These are phyloP conservation scores for Caenorhabditis uteleia DNA, from an alignment of 2,888 invertebrate species.

Conservation along the genomic window DNA sequence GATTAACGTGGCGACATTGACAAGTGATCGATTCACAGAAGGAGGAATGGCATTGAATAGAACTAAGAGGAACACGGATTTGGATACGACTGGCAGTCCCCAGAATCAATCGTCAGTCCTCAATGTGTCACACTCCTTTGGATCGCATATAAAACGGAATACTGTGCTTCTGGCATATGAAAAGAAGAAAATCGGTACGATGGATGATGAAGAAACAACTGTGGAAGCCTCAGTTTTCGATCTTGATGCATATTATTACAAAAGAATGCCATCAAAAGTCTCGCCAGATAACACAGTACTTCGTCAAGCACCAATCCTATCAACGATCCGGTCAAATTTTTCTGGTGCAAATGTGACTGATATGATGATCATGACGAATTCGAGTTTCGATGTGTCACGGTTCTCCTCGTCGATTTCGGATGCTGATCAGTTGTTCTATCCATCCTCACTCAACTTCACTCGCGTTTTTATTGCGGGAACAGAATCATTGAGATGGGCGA, in stretches of 20 bases:
- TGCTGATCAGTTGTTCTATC: slow-evolving; percentile 36
- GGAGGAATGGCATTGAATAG: neutral
- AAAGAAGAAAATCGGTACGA: neutral
- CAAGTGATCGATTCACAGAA: neutral
- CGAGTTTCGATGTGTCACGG: slow-evolving; percentile 3
- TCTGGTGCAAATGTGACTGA: slow-evolving; percentile 4
- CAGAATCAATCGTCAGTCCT: slow-evolving; percentile 5
- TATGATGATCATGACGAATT: slow-evolving; percentile 13
- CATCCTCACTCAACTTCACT: slow-evolving; percentile 19
- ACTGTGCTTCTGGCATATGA: slow-evolving; percentile 15
- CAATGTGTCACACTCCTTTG: slow-evolving; percentile 15
- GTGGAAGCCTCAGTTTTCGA: slow-evolving; percentile 29
- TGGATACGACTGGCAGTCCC: neutral
- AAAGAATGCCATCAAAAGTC: slow-evolving; percentile 19
- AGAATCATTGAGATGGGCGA: slow-evolving; percentile 3
- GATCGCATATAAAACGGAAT: slow-evolving; percentile 13
- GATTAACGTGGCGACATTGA: slow-evolving; percentile 6
- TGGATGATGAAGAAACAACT: neutral
- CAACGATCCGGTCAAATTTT: slow-evolving; percentile 17
- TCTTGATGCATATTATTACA: slow-evolving; percentile 37
- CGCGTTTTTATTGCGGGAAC: slow-evolving; percentile 17
- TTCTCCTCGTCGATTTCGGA: slow-evolving; percentile 24
- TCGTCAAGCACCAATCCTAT: slow-evolving; percentile 24
- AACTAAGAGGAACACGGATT: neutral
- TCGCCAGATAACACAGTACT: slow-evolving; percentile 9